Evolutionary conservation across 2,888 invertebrate species (phyloP).

Genomic region (Eupithecia tripunctaria): DNA sequence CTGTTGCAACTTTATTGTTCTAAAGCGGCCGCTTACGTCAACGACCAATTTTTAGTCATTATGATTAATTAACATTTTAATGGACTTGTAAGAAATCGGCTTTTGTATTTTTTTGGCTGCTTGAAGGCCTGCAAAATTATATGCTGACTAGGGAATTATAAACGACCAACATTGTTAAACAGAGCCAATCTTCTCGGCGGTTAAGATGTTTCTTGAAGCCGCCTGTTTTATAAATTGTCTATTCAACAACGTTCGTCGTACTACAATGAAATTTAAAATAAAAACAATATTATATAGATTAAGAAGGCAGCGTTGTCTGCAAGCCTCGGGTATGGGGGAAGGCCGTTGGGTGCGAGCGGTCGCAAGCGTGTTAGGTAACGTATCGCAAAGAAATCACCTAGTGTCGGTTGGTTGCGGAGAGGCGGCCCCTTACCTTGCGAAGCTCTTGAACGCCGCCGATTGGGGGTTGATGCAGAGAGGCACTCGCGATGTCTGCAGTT

Average conservation of each 20-base stretch:
- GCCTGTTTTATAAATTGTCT: background rate
- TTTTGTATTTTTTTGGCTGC: background rate
- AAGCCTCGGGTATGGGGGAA: conserved; percentile 48
- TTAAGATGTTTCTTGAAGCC: background rate
- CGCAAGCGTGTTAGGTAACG: conserved; percentile 70
- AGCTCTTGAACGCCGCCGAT: conserved; percentile 99
- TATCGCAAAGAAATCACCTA: conserved; percentile 85
- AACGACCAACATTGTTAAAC: background rate
- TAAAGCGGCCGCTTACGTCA: background rate
- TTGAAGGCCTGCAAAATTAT: background rate
- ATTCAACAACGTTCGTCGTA: background rate
- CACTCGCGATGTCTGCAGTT: conserved; percentile 96
- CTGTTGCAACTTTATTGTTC: background rate
- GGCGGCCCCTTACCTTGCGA: conserved; percentile 96
- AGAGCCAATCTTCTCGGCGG: background rate
- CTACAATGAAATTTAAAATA: background rate
- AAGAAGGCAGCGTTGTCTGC: conserved; percentile 42
- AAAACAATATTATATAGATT: background rate
- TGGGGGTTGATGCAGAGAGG: conserved; percentile 99
- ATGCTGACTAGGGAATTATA: background rate
- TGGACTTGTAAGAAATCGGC: background rate
- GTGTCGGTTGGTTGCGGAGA: conserved; percentile 79
- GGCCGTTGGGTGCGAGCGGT: conserved; percentile 80
- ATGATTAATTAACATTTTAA: background rate
- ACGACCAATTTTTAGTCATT: background rate